phyloP scores from a whole-genome alignment of 2,888 invertebrate species.

The Hermaeophaga mercurialis region DNA sequence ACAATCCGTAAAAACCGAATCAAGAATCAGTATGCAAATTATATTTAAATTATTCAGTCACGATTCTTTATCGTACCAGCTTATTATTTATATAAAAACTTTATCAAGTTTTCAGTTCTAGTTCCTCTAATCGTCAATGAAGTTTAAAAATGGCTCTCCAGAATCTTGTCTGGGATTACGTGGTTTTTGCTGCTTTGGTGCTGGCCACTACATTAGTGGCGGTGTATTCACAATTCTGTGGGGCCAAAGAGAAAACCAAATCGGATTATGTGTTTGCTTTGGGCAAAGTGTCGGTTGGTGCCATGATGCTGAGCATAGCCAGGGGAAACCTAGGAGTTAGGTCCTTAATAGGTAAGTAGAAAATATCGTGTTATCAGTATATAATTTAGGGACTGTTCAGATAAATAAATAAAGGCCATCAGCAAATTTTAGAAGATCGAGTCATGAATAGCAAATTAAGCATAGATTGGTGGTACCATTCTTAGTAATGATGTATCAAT shows the following conservation, averaged over 20 bases:
- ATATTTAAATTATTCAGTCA: neutral
- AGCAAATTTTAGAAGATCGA: too few species aligned
- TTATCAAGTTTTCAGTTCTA: neutral
- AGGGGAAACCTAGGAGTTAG: conserved; percentile 82
- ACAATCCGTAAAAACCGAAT: too few species aligned
- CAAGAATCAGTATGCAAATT: neutral
- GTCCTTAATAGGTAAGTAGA: conserved; percentile 73
- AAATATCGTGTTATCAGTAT: too few species aligned
- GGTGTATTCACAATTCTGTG: conserved; percentile 70
- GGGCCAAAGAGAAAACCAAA: conserved; percentile 72
- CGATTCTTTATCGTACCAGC: neutral
- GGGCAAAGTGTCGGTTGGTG: conserved; percentile 75
- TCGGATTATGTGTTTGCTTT: conserved; percentile 79
- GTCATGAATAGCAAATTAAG: too few species aligned
- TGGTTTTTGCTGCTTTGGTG: conserved; percentile 77
- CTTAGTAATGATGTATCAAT: too few species aligned
- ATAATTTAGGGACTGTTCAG: too few species aligned
- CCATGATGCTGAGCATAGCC: conserved; percentile 87
- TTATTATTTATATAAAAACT: too few species aligned
- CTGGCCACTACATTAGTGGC: conserved; percentile 75
- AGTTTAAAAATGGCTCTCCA: conserved; percentile 38
- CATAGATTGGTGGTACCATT: too few species aligned
- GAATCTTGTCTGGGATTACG: conserved; percentile 77
- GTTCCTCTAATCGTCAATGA: neutral
- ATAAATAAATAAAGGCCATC: too few species aligned